Evolutionary conservation across 92 coral and sea anemone genomes (phyloP).

Genomic region (Hydrozoanthus gracilis): DNA sequence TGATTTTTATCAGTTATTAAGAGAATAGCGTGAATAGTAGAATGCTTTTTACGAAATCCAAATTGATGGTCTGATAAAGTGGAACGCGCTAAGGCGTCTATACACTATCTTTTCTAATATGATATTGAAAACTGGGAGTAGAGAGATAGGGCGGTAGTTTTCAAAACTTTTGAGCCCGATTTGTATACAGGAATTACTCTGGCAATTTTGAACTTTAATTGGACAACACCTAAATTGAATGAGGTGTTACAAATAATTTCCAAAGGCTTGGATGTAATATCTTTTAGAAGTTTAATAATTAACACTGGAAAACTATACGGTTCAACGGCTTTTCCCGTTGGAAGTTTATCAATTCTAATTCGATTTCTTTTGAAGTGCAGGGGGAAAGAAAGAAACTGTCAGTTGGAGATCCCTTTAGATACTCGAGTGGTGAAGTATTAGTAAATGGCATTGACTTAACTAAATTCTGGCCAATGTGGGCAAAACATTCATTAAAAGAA

Average conservation of each 20-base stretch:
- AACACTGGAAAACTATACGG: not conserved
- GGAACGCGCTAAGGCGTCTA: not conserved
- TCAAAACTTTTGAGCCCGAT: constrained; percentile 36
- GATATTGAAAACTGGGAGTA: not conserved
- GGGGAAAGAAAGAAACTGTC: constrained; percentile 51
- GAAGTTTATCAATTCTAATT: too few species aligned
- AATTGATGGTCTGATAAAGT: not conserved
- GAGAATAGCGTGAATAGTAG: too few species aligned
- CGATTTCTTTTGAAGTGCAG: constrained; percentile 41
- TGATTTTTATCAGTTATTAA: too few species aligned
- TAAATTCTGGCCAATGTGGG: not conserved
- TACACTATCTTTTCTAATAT: not conserved
- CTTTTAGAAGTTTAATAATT: constrained; percentile 31
- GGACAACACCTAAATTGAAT: constrained; percentile 43
- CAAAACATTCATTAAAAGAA: not conserved
- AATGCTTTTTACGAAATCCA: not conserved
- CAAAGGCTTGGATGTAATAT: not conserved
- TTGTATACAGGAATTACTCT: constrained; percentile 40
- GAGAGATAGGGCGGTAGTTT: not conserved
- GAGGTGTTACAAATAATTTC: constrained; percentile 46
- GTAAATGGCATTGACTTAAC: not conserved
- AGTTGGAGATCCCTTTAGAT: constrained; percentile 10
- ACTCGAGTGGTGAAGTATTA: not conserved
- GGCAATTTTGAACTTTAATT: constrained; percentile 3
- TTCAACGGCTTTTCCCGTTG: not conserved